Base-by-base conservation (phyloP, 2,113 vertebrate species). In the Lasiurus borealis region DNA sequence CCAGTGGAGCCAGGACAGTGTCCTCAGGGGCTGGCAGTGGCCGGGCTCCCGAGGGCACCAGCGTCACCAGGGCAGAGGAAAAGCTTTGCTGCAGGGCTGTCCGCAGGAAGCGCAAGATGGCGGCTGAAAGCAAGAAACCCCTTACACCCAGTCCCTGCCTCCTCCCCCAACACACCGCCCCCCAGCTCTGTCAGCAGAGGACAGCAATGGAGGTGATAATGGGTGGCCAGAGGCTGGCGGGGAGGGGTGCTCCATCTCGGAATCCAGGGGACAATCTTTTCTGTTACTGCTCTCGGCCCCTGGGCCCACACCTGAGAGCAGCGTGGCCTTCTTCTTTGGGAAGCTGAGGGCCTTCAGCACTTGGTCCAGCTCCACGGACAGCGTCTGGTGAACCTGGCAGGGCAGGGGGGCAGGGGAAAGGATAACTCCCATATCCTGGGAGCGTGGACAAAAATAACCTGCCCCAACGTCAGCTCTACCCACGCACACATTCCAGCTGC, bases 41-140 rank as follows among this genome's bases (percentile, higher is more conserved):
- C 29, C 77, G 66, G 94, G 72, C 25, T 84, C 52, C 97, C 91
- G 71, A 95, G 88, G 92, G 96, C 93, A 90, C 71, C 84, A 99
- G 95, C 75, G 93, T 90, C 94, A 99, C 98, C 82, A 99, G 94
- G 14, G 98, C 95, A 8, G 99, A 99, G 48, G 97, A 98, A 85
- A 99, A 98, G 94, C 98, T 98, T 94, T 98, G 98, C 69, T 95
- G 98, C 77, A 99, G 98, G 4, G 98, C 76, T 62, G 97, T 98
- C 98, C 98, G 98, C 96, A 99, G 98, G 94, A 99, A 98, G 92
- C 98, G 97, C 94, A 99, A 96, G 93, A 98, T 98, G 98, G 99
- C 98, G 88, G 98, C 99, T 99, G 98, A 52, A 97, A 81, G 97
- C 18, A 92, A 9, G 94, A 77, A 15, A 0, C 23, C 84, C 84